Percentiles rank a stretch among this genome's conserved stretches.
These are phyloP conservation scores for Eueides isabella DNA, from an alignment of 1,140 invertebrate species.

Conservation along the genomic window DNA sequence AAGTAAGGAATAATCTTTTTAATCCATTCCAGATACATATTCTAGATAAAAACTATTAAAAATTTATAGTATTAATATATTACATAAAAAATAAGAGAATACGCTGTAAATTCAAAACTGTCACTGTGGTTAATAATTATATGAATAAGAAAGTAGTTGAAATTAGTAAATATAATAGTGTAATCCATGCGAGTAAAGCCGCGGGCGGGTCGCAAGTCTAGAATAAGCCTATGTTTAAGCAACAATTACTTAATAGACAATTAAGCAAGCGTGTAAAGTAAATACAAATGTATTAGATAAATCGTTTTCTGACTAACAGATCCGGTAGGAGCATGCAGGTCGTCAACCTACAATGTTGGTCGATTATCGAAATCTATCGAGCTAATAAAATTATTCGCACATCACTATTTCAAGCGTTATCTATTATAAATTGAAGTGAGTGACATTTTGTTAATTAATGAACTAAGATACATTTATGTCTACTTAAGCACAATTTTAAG, in stretches of 20 bases:
- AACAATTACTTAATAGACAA: constrained; percentile 25
- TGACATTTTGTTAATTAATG: background rate
- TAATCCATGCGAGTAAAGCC: background rate
- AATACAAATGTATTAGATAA: constrained; percentile 29
- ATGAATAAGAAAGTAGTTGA: too few species aligned
- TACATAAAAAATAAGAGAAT: too few species aligned
- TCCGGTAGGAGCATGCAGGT: constrained; percentile 38
- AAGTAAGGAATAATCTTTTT: too few species aligned
- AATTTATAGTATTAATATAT: too few species aligned
- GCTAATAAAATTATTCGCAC: constrained; percentile 31
- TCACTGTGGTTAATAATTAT: too few species aligned
- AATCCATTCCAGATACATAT: too few species aligned
- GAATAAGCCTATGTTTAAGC: background rate
- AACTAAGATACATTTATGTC: background rate
- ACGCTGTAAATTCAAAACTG: too few species aligned
- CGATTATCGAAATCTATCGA: constrained; percentile 29
- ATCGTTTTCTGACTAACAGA: constrained; percentile 37
- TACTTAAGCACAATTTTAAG: background rate
- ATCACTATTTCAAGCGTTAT: constrained; percentile 21
- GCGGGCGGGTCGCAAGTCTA: background rate
- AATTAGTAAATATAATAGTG: too few species aligned
- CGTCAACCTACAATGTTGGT: constrained; percentile 32
- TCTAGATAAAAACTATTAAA: too few species aligned
- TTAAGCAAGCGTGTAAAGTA: constrained; percentile 28
- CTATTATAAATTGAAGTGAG: constrained; percentile 12